Evolutionary conservation across 2,113 vertebrate genomes (phyloP).

Genomic region (Centropus unirufus): DNA sequence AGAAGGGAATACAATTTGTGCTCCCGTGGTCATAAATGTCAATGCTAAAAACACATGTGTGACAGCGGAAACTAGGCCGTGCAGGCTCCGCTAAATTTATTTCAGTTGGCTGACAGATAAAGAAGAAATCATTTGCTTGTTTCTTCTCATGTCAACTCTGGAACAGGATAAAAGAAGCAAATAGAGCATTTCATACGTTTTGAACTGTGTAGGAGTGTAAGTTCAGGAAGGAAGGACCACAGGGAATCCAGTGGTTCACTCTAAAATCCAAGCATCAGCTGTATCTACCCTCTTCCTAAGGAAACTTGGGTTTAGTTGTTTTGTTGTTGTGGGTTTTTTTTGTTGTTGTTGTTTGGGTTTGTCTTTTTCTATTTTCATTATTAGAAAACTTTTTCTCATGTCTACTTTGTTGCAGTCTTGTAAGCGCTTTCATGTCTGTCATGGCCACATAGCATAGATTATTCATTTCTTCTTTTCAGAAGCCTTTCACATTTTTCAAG

Average conservation of each 20-base stretch:
- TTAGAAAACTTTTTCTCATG: neutral
- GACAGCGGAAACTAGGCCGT: neutral
- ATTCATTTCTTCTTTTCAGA: neutral
- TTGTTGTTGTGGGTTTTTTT: neutral
- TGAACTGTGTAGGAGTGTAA: neutral
- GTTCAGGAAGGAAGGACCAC: neutral
- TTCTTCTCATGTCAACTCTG: neutral
- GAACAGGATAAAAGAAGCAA: conserved; percentile 9
- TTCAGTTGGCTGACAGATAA: neutral
- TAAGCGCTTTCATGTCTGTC: neutral
- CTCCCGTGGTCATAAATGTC: neutral
- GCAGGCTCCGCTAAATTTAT: neutral
- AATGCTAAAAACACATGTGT: neutral
- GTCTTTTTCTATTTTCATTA: neutral
- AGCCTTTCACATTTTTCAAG: neutral
- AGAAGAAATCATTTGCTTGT: neutral
- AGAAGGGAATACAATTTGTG: neutral
- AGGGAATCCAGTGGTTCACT: neutral
- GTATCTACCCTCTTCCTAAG: neutral
- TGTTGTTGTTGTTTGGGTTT: neutral
- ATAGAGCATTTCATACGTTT: neutral
- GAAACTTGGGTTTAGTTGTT: neutral
- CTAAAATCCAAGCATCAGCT: neutral
- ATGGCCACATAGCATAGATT: fast-evolving
- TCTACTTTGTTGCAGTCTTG: neutral